Percentiles rank a stretch among this genome's conserved stretches.
phyloP scores from a whole-genome alignment of 1,140 invertebrate species.

The Sycobia sp. region DNA sequence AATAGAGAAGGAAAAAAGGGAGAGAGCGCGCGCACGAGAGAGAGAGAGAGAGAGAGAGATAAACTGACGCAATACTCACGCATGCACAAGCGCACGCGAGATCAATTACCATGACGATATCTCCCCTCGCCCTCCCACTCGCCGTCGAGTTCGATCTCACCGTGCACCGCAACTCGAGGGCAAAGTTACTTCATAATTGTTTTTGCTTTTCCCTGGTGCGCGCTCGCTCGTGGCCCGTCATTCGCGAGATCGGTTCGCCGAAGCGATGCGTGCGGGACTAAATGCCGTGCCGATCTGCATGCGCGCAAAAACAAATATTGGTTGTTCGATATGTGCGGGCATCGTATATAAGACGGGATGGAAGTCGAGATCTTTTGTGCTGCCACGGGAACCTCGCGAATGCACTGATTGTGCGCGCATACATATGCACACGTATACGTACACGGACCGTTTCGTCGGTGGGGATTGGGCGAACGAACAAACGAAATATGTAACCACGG shows the following conservation, averaged over 20 bases:
- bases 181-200: constrained; percentile 14
- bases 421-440: not conserved
- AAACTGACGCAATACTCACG: constrained; percentile 49
- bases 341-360: not conserved
- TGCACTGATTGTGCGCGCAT: too few relatives aligned
- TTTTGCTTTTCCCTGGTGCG: not conserved
- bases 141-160: constrained; percentile 6
- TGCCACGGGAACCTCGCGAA: too few relatives aligned
- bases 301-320: not conserved
- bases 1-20: constrained; percentile 28
- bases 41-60: constrained; percentile 27
- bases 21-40: too few relatives aligned
- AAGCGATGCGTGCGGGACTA: not conserved
- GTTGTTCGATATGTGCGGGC: too few relatives aligned
- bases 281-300: not conserved
- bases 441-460: too few relatives aligned
- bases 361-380: not conserved
- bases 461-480: too few relatives aligned
- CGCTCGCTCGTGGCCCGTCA: not conserved
- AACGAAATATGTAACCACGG: constrained; percentile 16
- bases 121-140: too few relatives aligned
- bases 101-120: constrained; percentile 46
- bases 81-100: constrained; percentile 42
- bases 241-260: not conserved
- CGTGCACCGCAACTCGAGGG: too few relatives aligned